Percentiles rank a stretch among this genome's conserved stretches.
phyloP scores from a whole-genome alignment of 1,140 invertebrate species.

The Eriosoma lanigerum region DNA sequence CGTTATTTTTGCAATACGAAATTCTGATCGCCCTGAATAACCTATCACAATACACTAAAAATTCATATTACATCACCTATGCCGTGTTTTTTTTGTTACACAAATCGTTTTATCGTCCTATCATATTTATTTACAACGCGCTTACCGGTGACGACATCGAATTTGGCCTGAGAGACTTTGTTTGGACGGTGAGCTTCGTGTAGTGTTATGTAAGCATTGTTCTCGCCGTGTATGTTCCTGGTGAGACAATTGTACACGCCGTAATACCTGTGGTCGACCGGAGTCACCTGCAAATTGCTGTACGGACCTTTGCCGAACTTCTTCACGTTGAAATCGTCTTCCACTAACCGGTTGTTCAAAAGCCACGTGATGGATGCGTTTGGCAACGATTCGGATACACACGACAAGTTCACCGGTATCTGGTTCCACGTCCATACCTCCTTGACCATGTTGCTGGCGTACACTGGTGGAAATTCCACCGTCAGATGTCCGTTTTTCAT shows the following conservation, averaged over 20 bases:
- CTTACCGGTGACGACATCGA: conserved; percentile 66
- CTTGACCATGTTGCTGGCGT: conserved; percentile 65
- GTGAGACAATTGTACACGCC: conserved; percentile 81
- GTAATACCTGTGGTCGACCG: conserved; percentile 67
- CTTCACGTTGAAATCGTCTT: conserved; percentile 62
- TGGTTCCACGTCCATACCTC: conserved; percentile 80
- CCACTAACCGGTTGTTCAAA: conserved; percentile 59
- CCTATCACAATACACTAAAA: too few relatives aligned
- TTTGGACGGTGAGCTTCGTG: conserved; percentile 69
- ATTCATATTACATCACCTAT: too few relatives aligned
- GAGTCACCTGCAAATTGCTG: conserved; percentile 68
- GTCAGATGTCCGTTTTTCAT: conserved; percentile 79
- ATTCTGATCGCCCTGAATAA: too few relatives aligned
- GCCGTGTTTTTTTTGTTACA: too few relatives aligned
- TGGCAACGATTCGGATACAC: conserved; percentile 85
- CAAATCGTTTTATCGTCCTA: too few relatives aligned
- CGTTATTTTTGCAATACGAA: too few relatives aligned
- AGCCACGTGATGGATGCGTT: conserved; percentile 89
- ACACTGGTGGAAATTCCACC: conserved; percentile 76
- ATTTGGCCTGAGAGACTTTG: conserved; percentile 63
- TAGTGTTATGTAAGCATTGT: conserved; percentile 69
- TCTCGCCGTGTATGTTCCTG: conserved; percentile 72
- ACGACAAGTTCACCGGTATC: conserved; percentile 79
- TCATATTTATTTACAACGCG: too few relatives aligned
- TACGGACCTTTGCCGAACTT: conserved; percentile 69